Conservation (phyloP, 2,888 invertebrate species). For the Dioctria rufipes region DNA sequence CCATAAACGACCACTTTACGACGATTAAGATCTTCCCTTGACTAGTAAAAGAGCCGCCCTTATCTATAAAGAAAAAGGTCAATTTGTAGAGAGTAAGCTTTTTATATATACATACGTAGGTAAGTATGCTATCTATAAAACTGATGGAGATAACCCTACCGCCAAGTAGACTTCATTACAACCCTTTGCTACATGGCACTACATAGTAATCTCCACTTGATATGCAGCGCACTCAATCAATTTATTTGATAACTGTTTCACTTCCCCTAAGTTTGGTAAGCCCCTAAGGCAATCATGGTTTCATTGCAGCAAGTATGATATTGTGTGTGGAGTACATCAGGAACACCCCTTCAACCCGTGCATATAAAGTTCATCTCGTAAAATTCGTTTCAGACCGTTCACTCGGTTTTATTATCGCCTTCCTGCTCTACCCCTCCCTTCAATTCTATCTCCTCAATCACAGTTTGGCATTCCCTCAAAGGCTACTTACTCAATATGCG, state of each 20-base stretch:
- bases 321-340: too few relatives aligned
- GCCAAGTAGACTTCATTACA: conserved; percentile 35
- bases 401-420: neutral
- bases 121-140: too few relatives aligned
- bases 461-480: conserved; percentile 46
- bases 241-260: conserved; percentile 38
- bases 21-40: too few relatives aligned
- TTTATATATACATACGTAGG: conserved; percentile 6
- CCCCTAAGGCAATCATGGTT: conserved; percentile 18
- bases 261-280: conserved; percentile 13
- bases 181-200: conserved; percentile 11
- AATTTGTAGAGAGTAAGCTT: conserved; percentile 20
- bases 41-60: neutral
- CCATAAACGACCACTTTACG: too few relatives aligned
- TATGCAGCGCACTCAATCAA: conserved; percentile 41
- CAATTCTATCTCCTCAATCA: conserved; percentile 14
- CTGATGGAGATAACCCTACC: neutral
- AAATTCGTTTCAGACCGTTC: neutral
- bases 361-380: too few relatives aligned
- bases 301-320: conserved; percentile 8
- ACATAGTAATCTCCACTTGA: conserved; percentile 24
- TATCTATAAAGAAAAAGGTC: conserved; percentile 1
- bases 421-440: conserved; percentile 7
- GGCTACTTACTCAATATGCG: conserved; percentile 49
- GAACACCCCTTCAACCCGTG: too few relatives aligned